Evolutionary conservation across 2,113 vertebrate species (phyloP).

Genomic region (Hystrix cristata): DNA sequence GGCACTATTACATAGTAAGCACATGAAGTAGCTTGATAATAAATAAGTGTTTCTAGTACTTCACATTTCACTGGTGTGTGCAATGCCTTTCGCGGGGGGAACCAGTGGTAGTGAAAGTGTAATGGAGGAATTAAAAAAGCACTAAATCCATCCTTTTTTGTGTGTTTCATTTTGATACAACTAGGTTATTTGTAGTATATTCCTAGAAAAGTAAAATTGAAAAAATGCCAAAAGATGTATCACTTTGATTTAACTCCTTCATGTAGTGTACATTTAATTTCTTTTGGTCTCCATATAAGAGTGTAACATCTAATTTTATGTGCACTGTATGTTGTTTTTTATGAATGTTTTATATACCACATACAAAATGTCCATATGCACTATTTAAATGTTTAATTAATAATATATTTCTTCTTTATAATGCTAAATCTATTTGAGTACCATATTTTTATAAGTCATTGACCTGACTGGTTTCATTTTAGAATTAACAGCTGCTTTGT

Average conservation of each 20-base stretch:
- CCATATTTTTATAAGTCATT: constrained; percentile 93
- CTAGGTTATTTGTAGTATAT: constrained; percentile 81
- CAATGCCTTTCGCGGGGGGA: constrained; percentile 78
- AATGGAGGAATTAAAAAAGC: constrained; percentile 85
- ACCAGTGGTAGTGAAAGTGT: constrained; percentile 81
- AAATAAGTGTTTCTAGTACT: constrained; percentile 84
- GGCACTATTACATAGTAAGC: constrained; percentile 84
- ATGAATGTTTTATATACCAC: constrained; percentile 92
- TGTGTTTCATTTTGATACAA: constrained; percentile 86
- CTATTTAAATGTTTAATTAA: constrained; percentile 91
- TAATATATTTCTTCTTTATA: constrained; percentile 95
- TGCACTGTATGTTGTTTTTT: constrained; percentile 92
- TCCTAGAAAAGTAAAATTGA: constrained; percentile 85
- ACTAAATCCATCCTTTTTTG: constrained; percentile 87
- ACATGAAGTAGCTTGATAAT: constrained; percentile 82
- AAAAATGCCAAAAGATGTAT: constrained; percentile 85
- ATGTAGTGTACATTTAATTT: constrained; percentile 89
- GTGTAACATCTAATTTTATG: constrained; percentile 89
- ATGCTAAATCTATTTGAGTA: constrained; percentile 93
- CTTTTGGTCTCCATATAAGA: constrained; percentile 86
- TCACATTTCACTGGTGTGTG: constrained; percentile 85
- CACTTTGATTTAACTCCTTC: constrained; percentile 84
- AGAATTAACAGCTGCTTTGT: constrained; percentile 90
- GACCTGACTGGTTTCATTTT: constrained; percentile 89
- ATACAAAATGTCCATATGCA: constrained; percentile 92